Evolutionary conservation across 2,797 vertebrate species (phyloP).

Genomic region (Paramormyrops hopkinsi): DNA sequence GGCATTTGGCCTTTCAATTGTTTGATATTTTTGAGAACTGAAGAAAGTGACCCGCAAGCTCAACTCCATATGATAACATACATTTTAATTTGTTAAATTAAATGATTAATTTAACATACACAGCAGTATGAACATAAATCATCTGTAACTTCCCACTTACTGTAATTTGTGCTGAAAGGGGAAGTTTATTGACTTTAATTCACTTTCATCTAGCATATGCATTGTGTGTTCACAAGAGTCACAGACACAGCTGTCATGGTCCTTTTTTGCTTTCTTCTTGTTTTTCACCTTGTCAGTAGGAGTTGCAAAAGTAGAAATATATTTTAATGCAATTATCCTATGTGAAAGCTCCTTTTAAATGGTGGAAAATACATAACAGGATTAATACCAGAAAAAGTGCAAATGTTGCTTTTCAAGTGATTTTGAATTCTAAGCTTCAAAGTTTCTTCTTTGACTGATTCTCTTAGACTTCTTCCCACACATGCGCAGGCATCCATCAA

Average conservation of each 20-base stretch:
- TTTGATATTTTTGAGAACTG: conserved; percentile 5
- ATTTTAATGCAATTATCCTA: not conserved
- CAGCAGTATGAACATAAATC: not conserved
- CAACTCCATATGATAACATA: not conserved
- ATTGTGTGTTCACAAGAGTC: not conserved
- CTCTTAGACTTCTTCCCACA: not conserved
- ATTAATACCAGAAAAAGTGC: not conserved
- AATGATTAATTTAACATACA: not conserved
- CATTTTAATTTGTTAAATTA: conserved; percentile 3
- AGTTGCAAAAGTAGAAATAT: not conserved
- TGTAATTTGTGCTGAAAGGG: conserved; percentile 6
- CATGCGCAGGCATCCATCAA: not conserved
- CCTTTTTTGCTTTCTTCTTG: not conserved
- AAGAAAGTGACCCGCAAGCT: not conserved
- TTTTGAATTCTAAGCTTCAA: not conserved
- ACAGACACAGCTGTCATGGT: not conserved
- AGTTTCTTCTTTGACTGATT: not conserved
- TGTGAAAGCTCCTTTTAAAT: not conserved
- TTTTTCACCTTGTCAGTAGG: not conserved
- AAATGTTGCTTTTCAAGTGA: not conserved
- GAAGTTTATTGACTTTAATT: not conserved
- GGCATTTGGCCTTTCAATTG: not conserved
- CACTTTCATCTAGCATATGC: not conserved
- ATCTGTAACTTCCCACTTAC: conserved; percentile 5
- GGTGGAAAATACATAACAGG: not conserved